Evolutionary conservation across 2,113 vertebrate species (phyloP).

Genomic region (Sapajus apella): DNA sequence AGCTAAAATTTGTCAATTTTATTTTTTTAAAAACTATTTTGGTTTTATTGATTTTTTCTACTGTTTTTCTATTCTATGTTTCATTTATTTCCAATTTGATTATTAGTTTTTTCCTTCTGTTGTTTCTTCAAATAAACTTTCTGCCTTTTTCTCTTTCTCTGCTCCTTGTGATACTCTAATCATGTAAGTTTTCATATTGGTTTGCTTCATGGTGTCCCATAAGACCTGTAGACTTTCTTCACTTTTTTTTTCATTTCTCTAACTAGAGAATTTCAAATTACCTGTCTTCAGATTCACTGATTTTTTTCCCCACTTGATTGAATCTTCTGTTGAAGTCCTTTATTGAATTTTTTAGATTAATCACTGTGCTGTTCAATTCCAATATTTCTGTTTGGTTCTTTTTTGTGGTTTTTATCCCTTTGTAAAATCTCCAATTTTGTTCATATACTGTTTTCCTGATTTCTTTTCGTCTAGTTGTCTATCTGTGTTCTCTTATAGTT

Average conservation of each 20-base stretch:
- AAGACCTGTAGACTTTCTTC: too few relatives aligned
- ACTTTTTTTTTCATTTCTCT: neutral
- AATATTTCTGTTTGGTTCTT: too few relatives aligned
- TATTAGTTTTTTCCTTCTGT: neutral
- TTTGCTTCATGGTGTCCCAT: neutral
- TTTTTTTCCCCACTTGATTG: too few relatives aligned
- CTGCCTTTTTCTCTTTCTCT: neutral
- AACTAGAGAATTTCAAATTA: neutral
- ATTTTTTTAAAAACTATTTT: neutral
- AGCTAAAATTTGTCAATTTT: too few relatives aligned
- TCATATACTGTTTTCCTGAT: too few relatives aligned
- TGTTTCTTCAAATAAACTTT: neutral
- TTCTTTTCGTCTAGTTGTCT: too few relatives aligned
- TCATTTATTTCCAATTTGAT: neutral
- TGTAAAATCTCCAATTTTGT: too few relatives aligned
- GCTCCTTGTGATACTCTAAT: neutral
- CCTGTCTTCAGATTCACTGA: neutral
- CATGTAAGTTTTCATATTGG: neutral
- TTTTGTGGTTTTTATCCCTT: too few relatives aligned
- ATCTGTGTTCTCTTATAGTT: too few relatives aligned
- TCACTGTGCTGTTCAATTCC: too few relatives aligned
- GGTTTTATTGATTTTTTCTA: neutral
- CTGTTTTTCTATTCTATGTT: neutral
- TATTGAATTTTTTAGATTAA: too few relatives aligned
- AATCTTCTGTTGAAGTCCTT: too few relatives aligned